A percentile compares a stretch with the other conserved stretches of the same genome.
Evolutionary conservation across 2,888 invertebrate genomes (phyloP).

Genomic region (Eledone cirrhosa): DNA sequence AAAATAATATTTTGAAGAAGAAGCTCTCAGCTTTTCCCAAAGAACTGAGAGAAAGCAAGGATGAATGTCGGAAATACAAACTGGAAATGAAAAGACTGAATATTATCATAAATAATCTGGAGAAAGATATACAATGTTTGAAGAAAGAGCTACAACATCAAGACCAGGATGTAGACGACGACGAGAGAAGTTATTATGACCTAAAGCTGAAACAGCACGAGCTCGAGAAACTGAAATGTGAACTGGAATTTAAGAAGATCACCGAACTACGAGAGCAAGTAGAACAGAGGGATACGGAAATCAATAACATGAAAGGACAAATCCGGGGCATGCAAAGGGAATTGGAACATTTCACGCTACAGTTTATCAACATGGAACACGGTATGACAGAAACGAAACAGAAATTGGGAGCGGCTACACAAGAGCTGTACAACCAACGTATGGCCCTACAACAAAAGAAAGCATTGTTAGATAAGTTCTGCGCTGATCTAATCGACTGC

Average conservation of each 20-base stretch:
- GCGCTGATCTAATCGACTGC: background rate
- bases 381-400: too few species aligned
- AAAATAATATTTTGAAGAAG: constrained; percentile 6
- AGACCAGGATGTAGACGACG: background rate
- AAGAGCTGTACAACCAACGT: background rate
- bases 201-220: background rate
- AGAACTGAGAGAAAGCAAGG: background rate
- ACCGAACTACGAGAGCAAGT: background rate
- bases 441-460: background rate
- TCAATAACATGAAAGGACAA: background rate
- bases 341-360: background rate
- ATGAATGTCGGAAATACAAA: background rate
- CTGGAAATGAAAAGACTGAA: background rate
- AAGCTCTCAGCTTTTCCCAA: background rate
- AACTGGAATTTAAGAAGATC: background rate
- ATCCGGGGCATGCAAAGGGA: background rate
- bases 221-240: background rate
- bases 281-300: background rate
- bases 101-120: background rate
- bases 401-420: background rate
- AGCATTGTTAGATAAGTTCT: background rate
- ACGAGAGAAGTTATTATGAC: background rate
- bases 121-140: background rate
- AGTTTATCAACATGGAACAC: background rate
- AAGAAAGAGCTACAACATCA: background rate